Base-by-base conservation (phyloP, 2,888 invertebrate species). In the Hypolimnas misippus region DNA sequence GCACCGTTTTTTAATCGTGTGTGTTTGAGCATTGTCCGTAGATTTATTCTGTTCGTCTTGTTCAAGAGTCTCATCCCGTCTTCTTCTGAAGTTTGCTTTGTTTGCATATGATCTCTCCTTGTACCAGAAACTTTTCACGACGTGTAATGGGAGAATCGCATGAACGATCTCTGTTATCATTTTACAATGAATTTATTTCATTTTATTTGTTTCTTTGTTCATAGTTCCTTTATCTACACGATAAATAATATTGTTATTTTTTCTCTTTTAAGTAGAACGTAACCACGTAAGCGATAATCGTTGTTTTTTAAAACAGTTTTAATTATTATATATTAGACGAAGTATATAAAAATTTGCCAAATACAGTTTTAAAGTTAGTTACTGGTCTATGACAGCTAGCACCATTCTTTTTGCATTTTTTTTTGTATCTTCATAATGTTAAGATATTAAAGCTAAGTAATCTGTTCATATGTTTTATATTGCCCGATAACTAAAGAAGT, bases 11-110 rank as follows among this genome's bases (percentile, higher is more conserved):
- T 91, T 90, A 91, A 89, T 68, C 87, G 83, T 61, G 88, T 82
- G 68, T 89, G 90, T 74, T 91, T 92, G 63, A 88, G 74, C 85
- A 85, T 85, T 74, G 87, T 88, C 89, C 90, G 87, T n/a, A 85
- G 69, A 62, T 76, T 76, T 65, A 79, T 76, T 64, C 65, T 65
- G 42, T 70, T 78, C 71, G 74, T 66, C 71, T 70, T 61, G 14
- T 67, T 61, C 19, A n/a, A 33, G 33, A 19, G 8, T 40, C 12
- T 40, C 40, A 68, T 64, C 69, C 64, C 76, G 77, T 82, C 79
- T 83, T 68, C 78, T 84, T 70, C 77, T 82, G 63, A 77, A 80
- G 53, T 79, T 80, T 16, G 78, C 78, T 69, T 76, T 74, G 57
- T 81, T 80, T 19, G 71, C 78, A 73, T 81, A 81, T 29, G 72